Conservation (phyloP, 35 echinoderm and acorn worm species). For the Apostichopus japonicus region DNA sequence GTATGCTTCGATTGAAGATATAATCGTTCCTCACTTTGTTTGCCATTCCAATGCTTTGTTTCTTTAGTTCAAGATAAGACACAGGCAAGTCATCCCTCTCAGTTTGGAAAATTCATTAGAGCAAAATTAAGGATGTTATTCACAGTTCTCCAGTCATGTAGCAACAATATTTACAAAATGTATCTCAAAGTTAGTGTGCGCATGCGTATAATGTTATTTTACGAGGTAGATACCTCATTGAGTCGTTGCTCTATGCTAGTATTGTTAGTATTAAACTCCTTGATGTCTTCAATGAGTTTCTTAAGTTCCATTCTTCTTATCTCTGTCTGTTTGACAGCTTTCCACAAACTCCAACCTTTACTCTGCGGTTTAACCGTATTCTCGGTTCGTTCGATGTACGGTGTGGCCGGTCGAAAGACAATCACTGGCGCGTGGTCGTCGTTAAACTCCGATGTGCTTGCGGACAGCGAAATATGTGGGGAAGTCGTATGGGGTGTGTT, state of each 20-base stretch:
- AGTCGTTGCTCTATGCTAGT: conserved; percentile 36
- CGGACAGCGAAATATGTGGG: background rate
- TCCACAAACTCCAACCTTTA: conserved; percentile 53
- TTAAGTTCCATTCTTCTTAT: conserved; percentile 31
- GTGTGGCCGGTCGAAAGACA: conserved; percentile 47
- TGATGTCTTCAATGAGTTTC: conserved; percentile 57
- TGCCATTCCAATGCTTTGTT: too few relatives aligned
- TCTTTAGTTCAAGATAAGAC: too few relatives aligned
- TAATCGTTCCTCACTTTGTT: too few relatives aligned
- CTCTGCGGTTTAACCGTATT: background rate
- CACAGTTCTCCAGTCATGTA: too few relatives aligned
- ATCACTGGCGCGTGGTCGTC: conserved; percentile 20
- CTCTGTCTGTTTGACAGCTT: conserved; percentile 40
- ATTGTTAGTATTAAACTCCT: conserved; percentile 51
- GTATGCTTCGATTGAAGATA: too few relatives aligned
- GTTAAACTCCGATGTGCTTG: background rate
- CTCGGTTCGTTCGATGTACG: conserved; percentile 25
- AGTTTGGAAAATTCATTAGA: too few relatives aligned
- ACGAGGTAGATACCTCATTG: conserved; percentile 23
- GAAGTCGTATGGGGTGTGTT: background rate
- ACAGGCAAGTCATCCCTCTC: too few relatives aligned
- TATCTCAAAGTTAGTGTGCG: too few relatives aligned
- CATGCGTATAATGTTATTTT: background rate
- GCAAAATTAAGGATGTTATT: too few relatives aligned
- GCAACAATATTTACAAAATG: too few relatives aligned